A percentile compares a stretch with the other conserved stretches of the same genome.
These are phyloP conservation scores for Syrmaticus mikado DNA, from an alignment of 2,113 vertebrate species.

Conservation along the genomic window DNA sequence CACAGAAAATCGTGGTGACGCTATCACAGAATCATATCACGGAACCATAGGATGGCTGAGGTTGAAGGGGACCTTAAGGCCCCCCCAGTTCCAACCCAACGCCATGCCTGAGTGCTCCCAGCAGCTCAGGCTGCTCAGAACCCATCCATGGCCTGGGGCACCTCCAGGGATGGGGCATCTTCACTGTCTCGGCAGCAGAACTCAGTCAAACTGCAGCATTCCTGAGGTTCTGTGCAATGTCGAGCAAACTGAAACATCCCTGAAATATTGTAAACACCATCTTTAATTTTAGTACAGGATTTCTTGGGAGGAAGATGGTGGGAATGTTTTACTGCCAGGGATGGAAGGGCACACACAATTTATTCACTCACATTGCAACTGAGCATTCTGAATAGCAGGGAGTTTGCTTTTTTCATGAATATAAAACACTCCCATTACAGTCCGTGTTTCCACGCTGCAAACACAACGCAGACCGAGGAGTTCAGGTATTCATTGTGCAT, in stretches of 20 bases:
- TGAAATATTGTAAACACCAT: background rate
- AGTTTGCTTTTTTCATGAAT: constrained; percentile 51
- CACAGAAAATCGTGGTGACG: no score
- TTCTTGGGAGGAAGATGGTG: background rate
- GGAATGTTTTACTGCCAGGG: background rate
- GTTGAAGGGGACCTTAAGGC: no score
- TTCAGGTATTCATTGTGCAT: constrained; percentile 20
- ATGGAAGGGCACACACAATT: background rate
- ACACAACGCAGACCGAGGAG: background rate
- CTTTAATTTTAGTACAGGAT: background rate
- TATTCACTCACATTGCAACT: background rate
- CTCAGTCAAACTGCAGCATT: background rate
- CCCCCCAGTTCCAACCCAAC: no score
- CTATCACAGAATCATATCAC: no score
- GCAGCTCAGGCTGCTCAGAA: no score
- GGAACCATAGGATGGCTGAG: no score
- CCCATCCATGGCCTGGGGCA: no score
- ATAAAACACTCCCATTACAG: constrained; percentile 51
- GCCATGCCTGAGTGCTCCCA: no score
- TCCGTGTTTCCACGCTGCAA: constrained; percentile 25
- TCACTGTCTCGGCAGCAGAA: background rate
- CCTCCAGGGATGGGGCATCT: no score
- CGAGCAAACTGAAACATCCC: background rate
- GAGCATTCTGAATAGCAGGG: background rate
- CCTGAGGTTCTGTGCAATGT: background rate